Percentiles rank a stretch among this genome's conserved stretches.
These are phyloP conservation scores for Scaptomyza parva DNA, from an alignment of 2,888 invertebrate genomes.

Conservation along the genomic window DNA sequence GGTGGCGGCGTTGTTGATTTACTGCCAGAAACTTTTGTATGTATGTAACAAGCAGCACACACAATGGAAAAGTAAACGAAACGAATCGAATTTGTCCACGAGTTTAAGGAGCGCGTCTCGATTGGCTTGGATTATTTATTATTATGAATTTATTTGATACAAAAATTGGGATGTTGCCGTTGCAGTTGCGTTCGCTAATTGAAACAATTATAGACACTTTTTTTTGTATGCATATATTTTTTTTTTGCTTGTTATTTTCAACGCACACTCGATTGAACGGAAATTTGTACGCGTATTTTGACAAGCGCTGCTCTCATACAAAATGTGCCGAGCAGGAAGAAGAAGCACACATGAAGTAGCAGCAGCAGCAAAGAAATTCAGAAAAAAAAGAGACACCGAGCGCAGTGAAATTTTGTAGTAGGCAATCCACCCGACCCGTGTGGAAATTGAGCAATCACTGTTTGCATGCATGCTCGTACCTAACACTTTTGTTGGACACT, in stretches of 20 bases:
- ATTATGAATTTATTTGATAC: slow-evolving; percentile 23
- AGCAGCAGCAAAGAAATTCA: slow-evolving; percentile 62
- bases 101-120: slow-evolving; percentile 55
- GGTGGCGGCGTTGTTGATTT: slow-evolving; percentile 23
- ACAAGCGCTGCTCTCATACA: slow-evolving; percentile 76
- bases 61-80: slow-evolving; percentile 56
- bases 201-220: background rate
- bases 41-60: slow-evolving; percentile 38
- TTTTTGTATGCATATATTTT: slow-evolving; percentile 7
- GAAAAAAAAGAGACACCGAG: slow-evolving; percentile 63
- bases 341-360: slow-evolving; percentile 59
- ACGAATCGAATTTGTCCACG: slow-evolving; percentile 66
- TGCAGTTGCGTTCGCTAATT: background rate
- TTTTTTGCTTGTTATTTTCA: slow-evolving; percentile 43
- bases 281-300: slow-evolving; percentile 76
- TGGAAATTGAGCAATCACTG: slow-evolving; percentile 50
- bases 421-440: slow-evolving; percentile 41
- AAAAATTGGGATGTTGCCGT: background rate
- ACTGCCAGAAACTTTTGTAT: slow-evolving; percentile 22
- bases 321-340: slow-evolving; percentile 77
- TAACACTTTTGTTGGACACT: slow-evolving; percentile 12
- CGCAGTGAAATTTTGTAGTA: slow-evolving; percentile 56
- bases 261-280: slow-evolving; percentile 56
- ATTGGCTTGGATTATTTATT: slow-evolving; percentile 46
- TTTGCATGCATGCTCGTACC: slow-evolving; percentile 27